phyloP scores from a whole-genome alignment of 2,797 vertebrate genomes.

The Sphenodon punctatus region DNA sequence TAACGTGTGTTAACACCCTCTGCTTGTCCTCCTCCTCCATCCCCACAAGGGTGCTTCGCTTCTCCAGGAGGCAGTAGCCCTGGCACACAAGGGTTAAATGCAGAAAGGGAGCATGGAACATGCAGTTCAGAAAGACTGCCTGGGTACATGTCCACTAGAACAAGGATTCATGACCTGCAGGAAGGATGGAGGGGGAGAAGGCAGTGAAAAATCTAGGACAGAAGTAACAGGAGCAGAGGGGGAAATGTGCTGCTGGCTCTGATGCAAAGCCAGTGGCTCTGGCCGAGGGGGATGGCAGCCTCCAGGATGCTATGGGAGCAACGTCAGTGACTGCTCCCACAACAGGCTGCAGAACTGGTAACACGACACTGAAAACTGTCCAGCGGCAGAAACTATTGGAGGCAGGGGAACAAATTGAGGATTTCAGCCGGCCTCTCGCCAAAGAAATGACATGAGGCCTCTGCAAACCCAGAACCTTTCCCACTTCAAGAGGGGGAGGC shows the following conservation, averaged over 20 bases:
- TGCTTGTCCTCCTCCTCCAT: neutral
- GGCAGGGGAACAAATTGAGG: neutral
- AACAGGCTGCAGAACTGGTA: neutral
- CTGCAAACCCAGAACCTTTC: constrained; percentile 5
- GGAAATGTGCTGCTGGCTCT: too few species aligned
- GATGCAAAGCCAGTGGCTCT: accelerated
- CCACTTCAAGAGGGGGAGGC: neutral
- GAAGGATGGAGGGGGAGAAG: neutral
- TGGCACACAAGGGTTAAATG: neutral
- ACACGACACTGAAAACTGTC: neutral
- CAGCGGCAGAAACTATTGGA: neutral
- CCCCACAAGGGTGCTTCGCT: accelerated
- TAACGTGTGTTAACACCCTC: too few species aligned
- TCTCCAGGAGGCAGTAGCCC: accelerated
- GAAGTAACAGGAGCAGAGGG: neutral
- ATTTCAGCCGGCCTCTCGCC: constrained; percentile 28
- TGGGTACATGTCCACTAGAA: neutral
- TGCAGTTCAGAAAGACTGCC: neutral
- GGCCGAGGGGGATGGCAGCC: neutral
- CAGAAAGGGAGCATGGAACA: neutral
- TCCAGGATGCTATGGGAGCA: accelerated
- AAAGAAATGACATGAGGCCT: constrained; percentile 23
- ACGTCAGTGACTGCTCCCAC: neutral
- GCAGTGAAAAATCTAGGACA: neutral
- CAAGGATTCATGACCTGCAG: neutral